A percentile compares a stretch with the other conserved stretches of the same genome.
Evolutionary conservation across 2,113 vertebrate genomes (phyloP).

Genomic region (Melanostigma gelatinosum): DNA sequence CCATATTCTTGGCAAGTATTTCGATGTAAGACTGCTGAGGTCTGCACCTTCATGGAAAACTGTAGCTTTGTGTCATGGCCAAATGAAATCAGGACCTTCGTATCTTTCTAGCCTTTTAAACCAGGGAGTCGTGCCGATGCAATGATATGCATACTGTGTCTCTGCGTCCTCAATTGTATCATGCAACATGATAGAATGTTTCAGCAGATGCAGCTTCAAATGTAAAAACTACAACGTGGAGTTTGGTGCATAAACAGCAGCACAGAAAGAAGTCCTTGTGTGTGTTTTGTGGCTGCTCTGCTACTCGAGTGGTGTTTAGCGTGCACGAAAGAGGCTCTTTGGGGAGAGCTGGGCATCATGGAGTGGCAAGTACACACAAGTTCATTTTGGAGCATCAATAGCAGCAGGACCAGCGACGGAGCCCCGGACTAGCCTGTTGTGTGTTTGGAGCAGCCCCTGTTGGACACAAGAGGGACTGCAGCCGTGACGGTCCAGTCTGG

Average conservation of each 20-base stretch:
- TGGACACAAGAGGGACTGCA: conserved; percentile 60
- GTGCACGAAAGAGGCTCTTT: conserved; percentile 21
- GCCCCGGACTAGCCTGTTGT: conserved; percentile 21
- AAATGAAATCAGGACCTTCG: neutral
- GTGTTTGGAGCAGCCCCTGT: conserved; percentile 74
- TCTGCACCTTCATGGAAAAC: neutral
- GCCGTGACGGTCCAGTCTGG: neutral
- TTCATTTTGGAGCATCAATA: conserved; percentile 48
- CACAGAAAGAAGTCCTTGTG: neutral
- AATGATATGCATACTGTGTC: neutral
- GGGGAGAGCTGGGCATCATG: conserved; percentile 18
- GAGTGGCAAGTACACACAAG: conserved; percentile 29
- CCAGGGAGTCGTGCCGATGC: neutral
- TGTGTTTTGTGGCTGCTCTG: conserved; percentile 7
- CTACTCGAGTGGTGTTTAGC: conserved; percentile 25
- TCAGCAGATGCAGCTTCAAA: conserved; percentile 10
- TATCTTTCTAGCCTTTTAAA: neutral
- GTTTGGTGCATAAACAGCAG: conserved; percentile 7
- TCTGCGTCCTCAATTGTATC: neutral
- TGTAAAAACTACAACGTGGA: neutral
- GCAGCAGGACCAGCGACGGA: conserved; percentile 5
- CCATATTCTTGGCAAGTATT: neutral
- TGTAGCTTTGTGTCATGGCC: neutral
- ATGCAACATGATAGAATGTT: conserved; percentile 7
- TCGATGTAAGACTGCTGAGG: neutral